Percentiles rank a stretch among this genome's conserved stretches.
Evolutionary conservation across 2,797 vertebrate genomes (phyloP).

Genomic region (Takifugu ocellatus): DNA sequence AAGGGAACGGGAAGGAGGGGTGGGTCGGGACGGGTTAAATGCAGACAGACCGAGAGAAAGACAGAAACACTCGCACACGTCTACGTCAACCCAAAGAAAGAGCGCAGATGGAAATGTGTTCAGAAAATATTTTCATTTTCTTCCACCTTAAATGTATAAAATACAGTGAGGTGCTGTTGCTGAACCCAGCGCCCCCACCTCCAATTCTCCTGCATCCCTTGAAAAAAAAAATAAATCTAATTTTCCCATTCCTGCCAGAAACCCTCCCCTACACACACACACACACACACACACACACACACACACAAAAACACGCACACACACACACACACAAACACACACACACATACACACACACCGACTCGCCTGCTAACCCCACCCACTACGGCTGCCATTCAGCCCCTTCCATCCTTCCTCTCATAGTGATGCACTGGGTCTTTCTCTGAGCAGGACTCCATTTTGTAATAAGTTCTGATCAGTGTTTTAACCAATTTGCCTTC

Average conservation of each 20-base stretch:
- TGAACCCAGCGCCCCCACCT: slow-evolving; percentile 49
- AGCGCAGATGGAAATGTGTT: slow-evolving; percentile 53
- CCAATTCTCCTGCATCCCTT: slow-evolving; percentile 58
- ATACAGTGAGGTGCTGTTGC: slow-evolving; percentile 67
- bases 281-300: slow-evolving; percentile 23
- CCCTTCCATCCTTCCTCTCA: slow-evolving; percentile 59
- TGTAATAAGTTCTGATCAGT: slow-evolving; percentile 81
- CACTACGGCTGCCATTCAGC: slow-evolving; percentile 52
- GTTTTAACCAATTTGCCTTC: slow-evolving; percentile 79
- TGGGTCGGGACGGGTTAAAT: slow-evolving; percentile 38
- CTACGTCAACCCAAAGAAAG: slow-evolving; percentile 43
- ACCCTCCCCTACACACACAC: slow-evolving; percentile 50
- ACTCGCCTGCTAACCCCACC: slow-evolving; percentile 7
- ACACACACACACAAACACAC: slow-evolving; percentile 32
- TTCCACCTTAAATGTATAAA: slow-evolving; percentile 58
- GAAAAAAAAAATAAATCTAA: slow-evolving; percentile 77
- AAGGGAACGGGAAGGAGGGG: slow-evolving; percentile 35
- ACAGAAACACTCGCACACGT: slow-evolving; percentile 30
- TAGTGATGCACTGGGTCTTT: slow-evolving; percentile 72
- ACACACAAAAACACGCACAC: slow-evolving; percentile 23
- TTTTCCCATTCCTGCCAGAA: slow-evolving; percentile 77
- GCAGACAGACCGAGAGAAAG: slow-evolving; percentile 45
- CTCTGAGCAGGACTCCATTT: slow-evolving; percentile 84
- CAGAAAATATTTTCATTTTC: slow-evolving; percentile 71
- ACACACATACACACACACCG: slow-evolving; percentile 26